These are phyloP conservation scores for Myoxocephalus aenaeus DNA, from an alignment of 2,797 vertebrate genomes.

Conservation along the genomic window DNA sequence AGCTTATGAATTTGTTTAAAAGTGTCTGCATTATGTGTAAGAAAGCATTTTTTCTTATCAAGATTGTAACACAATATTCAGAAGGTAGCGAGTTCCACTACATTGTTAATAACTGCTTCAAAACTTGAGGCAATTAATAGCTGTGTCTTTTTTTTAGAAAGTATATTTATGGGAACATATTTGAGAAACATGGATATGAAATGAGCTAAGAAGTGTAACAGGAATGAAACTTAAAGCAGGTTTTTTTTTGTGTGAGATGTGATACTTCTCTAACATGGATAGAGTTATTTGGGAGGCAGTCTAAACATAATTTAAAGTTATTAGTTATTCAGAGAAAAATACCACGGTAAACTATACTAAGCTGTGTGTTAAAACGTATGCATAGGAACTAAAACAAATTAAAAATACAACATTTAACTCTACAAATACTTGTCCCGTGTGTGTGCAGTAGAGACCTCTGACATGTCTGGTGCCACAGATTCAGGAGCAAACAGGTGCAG, in stretches of 20 bases:
- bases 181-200: background rate
- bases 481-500: constrained; percentile 52
- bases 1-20: background rate
- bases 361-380: background rate
- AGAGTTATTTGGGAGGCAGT: background rate
- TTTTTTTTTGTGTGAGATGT: background rate
- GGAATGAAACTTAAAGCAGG: background rate
- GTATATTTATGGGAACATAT: background rate
- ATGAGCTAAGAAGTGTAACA: background rate
- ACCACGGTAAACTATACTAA: background rate
- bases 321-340: background rate
- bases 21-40: background rate
- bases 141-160: background rate
- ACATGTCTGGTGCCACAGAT: constrained; percentile 30
- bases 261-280: background rate
- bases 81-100: background rate
- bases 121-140: background rate
- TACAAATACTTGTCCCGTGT: constrained; percentile 6
- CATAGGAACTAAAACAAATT: background rate
- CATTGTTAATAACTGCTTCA: background rate
- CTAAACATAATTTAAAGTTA: background rate
- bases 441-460: background rate
- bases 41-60: background rate
- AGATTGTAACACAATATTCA: background rate
- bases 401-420: background rate